Base-by-base conservation (phyloP, 35 echinoderm and acorn worm genomes). In the Stichopus chloronotus region DNA sequence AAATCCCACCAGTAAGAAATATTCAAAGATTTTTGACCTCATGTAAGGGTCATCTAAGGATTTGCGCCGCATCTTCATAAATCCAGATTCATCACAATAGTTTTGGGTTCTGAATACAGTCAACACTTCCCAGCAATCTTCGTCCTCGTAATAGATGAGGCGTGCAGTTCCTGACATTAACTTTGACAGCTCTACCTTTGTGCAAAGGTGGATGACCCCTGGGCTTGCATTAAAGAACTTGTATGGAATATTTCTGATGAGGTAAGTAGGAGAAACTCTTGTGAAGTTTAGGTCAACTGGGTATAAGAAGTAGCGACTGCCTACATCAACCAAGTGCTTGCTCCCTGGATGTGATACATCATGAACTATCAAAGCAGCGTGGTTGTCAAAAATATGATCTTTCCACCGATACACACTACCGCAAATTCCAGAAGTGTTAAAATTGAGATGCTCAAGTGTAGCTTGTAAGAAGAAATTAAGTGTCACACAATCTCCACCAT, bases 71-170 rank as follows among this genome's bases (percentile, higher is more conserved):
- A 11, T 12, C 14, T 20, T 57, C n/a, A 20, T 12, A 84, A 54
- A 57, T 52, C 22, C 81, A 19, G 81, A 14, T 14, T 56, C 14
- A 20, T 56, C 14, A 7, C 4, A n/a, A n/a, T 20, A 57, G 2
- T 56, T 84, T 56, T 14, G 19, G 56, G 56, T 84, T 16, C 81
- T 84, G 81, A 84, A 84, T n/a, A 57, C 56, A 11, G 81, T 84
- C 53, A 84, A 52, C 5, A 84, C 81, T 57, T 84, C 81, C 43
- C 81, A 84, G 81, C n/a, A 84, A 21, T 84, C 81, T 8, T 84
- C 54, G 17, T 84, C 56, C 6, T 84, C 81, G 5, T 57, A 57
- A 19, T 85, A 85, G 10, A 85, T 85, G 10, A 58, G 57, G 19
- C 82, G 55, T 21, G 55, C 13, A 6, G 19, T 8, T 5, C 57